Conservation (phyloP, 2,797 vertebrate species). For the Onychomys arenicola region DNA sequence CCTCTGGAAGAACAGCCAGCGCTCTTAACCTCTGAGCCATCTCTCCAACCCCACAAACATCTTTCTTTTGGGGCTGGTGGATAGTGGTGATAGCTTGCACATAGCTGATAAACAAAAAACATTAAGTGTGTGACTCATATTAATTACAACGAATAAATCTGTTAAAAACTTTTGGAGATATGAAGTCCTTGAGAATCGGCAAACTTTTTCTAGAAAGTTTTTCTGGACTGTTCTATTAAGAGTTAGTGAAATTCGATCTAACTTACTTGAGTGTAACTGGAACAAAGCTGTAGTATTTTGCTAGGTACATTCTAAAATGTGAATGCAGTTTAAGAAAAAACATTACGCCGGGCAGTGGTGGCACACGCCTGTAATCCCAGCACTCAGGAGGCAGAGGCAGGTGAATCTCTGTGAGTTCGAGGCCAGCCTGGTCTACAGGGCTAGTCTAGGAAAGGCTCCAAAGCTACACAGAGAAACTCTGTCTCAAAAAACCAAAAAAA, state of each 20-base stretch:
- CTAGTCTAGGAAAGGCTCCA: no score
- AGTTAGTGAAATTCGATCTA: constrained; percentile 50
- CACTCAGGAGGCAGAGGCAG: no score
- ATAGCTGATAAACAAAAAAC: constrained; percentile 15
- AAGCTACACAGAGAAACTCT: no score
- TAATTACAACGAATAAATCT: constrained; percentile 41
- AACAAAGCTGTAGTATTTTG: constrained; percentile 65
- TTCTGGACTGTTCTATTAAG: constrained; percentile 62
- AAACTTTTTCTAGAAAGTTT: constrained; percentile 60
- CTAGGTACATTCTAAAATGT: constrained; percentile 69
- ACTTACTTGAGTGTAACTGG: constrained; percentile 61
- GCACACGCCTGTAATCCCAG: no score
- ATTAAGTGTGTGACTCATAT: background rate
- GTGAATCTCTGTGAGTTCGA: no score
- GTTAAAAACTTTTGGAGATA: constrained; percentile 39
- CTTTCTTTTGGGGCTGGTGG: background rate
- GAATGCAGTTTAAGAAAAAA: constrained; percentile 69
- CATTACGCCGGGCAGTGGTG: no score
- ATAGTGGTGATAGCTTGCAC: background rate
- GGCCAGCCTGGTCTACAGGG: no score
- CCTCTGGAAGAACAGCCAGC: no score
- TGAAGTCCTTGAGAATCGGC: constrained; percentile 42
- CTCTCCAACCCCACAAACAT: no score
- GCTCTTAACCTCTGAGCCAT: no score
- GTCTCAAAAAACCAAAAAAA: no score